phyloP scores from a whole-genome alignment of 2,888 invertebrate genomes.

The Diadegma fenestrale region DNA sequence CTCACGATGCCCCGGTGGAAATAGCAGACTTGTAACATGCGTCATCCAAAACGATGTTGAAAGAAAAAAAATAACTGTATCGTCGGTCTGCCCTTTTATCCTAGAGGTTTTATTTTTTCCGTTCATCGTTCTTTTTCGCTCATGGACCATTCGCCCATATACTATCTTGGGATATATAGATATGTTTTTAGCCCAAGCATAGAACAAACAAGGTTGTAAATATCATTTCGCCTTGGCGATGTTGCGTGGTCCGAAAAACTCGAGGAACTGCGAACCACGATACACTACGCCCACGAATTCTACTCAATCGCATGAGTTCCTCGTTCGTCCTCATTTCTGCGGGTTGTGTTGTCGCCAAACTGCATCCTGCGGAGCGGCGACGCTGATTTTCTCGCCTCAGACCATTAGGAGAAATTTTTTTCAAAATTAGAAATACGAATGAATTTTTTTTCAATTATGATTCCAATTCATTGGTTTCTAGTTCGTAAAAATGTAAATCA shows the following conservation, averaged over 20 bases:
- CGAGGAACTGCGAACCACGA: slow-evolving; percentile 26
- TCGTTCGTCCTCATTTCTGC: not conserved
- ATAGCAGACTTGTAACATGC: slow-evolving; percentile 55
- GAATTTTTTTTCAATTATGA: not conserved
- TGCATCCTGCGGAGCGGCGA: not conserved
- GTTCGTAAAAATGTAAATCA: not conserved
- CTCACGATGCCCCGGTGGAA: slow-evolving; percentile 26
- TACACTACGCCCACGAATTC: slow-evolving; percentile 48
- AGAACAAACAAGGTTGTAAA: slow-evolving; percentile 46
- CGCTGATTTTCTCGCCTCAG: slow-evolving; percentile 9
- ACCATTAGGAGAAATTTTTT: not conserved
- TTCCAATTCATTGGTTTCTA: not conserved
- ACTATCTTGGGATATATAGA: slow-evolving; percentile 5
- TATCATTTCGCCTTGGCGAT: slow-evolving; percentile 40
- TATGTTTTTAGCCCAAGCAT: not conserved
- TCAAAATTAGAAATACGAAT: not conserved
- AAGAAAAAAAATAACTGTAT: slow-evolving; percentile 41
- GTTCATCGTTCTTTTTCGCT: slow-evolving; percentile 23
- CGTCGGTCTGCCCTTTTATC: slow-evolving; percentile 34
- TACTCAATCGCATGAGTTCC: not conserved
- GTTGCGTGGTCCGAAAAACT: slow-evolving; percentile 57
- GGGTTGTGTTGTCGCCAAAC: slow-evolving; percentile 5
- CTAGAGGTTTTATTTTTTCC: slow-evolving; percentile 30
- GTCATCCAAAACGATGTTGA: slow-evolving; percentile 53
- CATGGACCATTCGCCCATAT: slow-evolving; percentile 7